A percentile compares a stretch with the other conserved stretches of the same genome.
Conservation (phyloP, 53 echinoderm and acorn worm species). For the Holothuria scabra region DNA sequence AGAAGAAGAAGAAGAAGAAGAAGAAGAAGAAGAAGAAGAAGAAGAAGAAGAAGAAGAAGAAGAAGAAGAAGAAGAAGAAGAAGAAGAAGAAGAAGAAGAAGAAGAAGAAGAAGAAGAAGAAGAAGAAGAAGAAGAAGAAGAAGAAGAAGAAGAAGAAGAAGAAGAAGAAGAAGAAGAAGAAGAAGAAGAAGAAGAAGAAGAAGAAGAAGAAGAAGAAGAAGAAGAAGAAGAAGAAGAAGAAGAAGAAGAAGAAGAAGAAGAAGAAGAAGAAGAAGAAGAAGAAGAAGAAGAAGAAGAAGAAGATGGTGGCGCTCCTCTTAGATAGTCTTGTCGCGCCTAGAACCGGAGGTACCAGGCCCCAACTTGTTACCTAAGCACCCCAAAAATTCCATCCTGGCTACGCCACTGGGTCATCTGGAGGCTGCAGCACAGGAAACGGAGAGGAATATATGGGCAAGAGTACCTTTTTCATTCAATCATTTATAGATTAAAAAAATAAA, state of each 20-base stretch:
- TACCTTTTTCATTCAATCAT: too few species aligned
- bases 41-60: slow-evolving; percentile 12
- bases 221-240: slow-evolving; percentile 12
- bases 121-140: slow-evolving; percentile 12
- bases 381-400: too few species aligned
- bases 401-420: too few species aligned
- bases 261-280: slow-evolving; percentile 12
- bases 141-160: slow-evolving; percentile 12
- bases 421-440: too few species aligned
- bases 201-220: slow-evolving; percentile 12
- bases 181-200: slow-evolving; percentile 12
- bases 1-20: slow-evolving; percentile 5
- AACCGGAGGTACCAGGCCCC: too few species aligned
- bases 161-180: slow-evolving; percentile 12
- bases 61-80: slow-evolving; percentile 12
- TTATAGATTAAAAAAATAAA: too few species aligned
- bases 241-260: slow-evolving; percentile 12
- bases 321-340: too few species aligned
- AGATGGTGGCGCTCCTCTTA: too few species aligned
- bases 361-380: too few species aligned
- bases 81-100: slow-evolving; percentile 12
- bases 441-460: too few species aligned
- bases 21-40: slow-evolving; percentile 12
- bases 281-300: slow-evolving; percentile 12
- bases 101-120: slow-evolving; percentile 12